phyloP scores from a whole-genome alignment of 1,140 invertebrate genomes.

The Campoletis sonorensis region DNA sequence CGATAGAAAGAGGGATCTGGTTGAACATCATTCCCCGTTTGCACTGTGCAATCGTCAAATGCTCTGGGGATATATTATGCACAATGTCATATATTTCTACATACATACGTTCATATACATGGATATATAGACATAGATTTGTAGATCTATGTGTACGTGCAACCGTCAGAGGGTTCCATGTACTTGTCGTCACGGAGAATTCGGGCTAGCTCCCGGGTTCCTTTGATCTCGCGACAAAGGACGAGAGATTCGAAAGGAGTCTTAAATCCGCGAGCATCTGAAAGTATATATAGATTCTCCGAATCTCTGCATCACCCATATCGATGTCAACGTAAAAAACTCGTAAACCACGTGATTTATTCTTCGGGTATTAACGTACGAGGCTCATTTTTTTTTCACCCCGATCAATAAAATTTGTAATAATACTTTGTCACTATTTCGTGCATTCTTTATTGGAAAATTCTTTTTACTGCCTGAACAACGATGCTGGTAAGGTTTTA shows the following conservation, averaged over 20 bases:
- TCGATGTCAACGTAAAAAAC: neutral
- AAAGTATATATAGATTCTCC: neutral
- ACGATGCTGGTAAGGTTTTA: no score
- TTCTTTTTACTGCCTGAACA: no score
- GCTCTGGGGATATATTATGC: conserved; percentile 17
- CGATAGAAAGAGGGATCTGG: conserved; percentile 7
- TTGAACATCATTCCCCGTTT: neutral
- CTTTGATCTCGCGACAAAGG: conserved; percentile 45
- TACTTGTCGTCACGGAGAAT: conserved; percentile 1
- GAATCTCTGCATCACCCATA: neutral
- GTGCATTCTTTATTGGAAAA: no score
- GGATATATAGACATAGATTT: no score
- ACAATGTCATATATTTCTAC: conserved; percentile 5
- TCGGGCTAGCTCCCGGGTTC: conserved; percentile 3
- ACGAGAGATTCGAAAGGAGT: conserved; percentile 24
- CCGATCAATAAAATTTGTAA: no score
- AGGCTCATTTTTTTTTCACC: no score
- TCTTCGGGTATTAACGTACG: neutral
- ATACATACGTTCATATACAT: neutral
- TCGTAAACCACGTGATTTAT: neutral
- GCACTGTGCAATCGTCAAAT: conserved; percentile 21
- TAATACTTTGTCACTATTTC: no score
- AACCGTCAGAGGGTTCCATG: neutral
- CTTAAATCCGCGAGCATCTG: neutral
- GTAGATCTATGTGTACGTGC: neutral